Evolutionary conservation across 2,888 invertebrate genomes (phyloP), one percentile per base, ranked within the genome.

Genomic region (Celastrina argiolus): DNA sequence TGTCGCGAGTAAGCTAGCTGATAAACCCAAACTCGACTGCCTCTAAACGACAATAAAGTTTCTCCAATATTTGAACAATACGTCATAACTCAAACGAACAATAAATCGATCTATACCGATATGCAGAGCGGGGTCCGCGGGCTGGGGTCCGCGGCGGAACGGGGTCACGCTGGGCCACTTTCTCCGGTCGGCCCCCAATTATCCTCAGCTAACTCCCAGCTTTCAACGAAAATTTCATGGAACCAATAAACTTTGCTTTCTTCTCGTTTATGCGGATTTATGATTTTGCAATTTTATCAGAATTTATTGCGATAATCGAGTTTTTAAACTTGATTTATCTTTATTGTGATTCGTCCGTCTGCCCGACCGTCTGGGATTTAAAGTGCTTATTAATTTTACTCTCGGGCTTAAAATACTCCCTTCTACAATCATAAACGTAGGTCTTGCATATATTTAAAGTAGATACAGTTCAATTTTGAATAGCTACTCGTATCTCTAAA

Each of bases 111-210:
- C 70, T 66, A 68, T 65, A 51, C 56, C 63, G 65, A 61, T 61
- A 73, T 69, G 68, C 66, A 69, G 72, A 70, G 67, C 70, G 69
- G 69, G 68, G 64, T 71, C 67, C 66, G 68, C 69, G 69, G 67
- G 71, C 69, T 45, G 66, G 39, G 45, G 61, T 31, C 51, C 22
- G 22, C 45, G 18, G 22, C 12, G 12, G 5, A 51, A 22, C 22
- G 22, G 51, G 51, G 51, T 51, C 51, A 69, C 34, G 77, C 73
- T 74, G 72, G 31, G 59, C 59, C 74, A 78, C 86, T 86, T 86
- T 87, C 86, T 77, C 86, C 79, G 81, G 83, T 83, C 81, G 83
- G 78, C 69, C 75, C 74, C 79, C 80, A 82, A 84, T 85, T 84
- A 84, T 78, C 75, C 75, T 75, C 75, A 75, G 75, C 74, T 75